These are phyloP conservation scores for Cantharis lateralis DNA, from an alignment of 2,888 invertebrate genomes.

Conservation along the genomic window DNA sequence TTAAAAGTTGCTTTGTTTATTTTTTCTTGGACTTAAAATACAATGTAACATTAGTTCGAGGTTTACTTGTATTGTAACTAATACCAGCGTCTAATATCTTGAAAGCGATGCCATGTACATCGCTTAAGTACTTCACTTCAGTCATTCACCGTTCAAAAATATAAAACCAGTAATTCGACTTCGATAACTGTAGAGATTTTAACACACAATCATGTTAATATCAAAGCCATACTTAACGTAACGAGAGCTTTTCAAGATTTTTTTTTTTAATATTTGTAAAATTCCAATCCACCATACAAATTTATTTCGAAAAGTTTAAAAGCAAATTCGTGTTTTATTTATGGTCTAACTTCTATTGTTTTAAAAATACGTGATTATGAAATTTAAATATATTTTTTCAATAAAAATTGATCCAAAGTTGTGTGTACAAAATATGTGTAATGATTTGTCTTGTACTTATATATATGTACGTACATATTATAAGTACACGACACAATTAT, in stretches of 20 bases:
- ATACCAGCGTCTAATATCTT: constrained; percentile 7
- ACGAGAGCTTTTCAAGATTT: neutral
- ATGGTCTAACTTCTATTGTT: neutral
- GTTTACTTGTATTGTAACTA: constrained; percentile 1
- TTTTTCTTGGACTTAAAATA: neutral
- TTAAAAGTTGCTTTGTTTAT: neutral
- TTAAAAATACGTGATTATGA: neutral
- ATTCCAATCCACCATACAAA: neutral
- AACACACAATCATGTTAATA: neutral
- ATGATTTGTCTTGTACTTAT: neutral
- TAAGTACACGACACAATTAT: too few species aligned
- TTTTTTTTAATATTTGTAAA: neutral
- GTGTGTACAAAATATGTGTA: too few species aligned
- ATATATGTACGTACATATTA: too few species aligned
- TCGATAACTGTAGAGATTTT: neutral
- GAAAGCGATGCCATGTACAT: constrained; percentile 15
- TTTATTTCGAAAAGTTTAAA: neutral
- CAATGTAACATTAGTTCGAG: neutral
- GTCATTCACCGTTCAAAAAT: neutral
- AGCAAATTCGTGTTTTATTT: neutral
- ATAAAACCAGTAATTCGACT: constrained; percentile 2
- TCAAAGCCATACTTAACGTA: neutral
- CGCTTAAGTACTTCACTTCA: constrained; percentile 4
- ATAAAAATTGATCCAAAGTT: neutral
- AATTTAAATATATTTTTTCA: neutral